Conservation (phyloP, 2,113 vertebrate genomes). For the Morone chrysops region DNA sequence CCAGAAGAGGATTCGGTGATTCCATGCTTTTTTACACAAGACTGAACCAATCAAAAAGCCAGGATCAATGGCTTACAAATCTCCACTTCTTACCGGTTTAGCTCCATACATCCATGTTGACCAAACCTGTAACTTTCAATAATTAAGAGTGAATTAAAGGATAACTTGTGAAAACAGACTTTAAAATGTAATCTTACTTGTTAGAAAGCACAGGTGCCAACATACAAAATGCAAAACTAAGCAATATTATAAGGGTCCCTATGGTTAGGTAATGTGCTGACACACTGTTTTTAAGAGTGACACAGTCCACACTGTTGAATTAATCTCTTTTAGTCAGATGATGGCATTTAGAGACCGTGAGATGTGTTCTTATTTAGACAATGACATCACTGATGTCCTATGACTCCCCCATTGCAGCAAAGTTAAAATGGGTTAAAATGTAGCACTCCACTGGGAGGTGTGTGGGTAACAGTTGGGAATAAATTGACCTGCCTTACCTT, state of each 20-base stretch:
- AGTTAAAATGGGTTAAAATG: background rate
- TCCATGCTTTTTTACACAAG: slow-evolving; percentile 16
- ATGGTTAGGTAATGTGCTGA: background rate
- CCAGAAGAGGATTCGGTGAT: slow-evolving; percentile 33
- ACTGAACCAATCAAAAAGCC: slow-evolving; percentile 51
- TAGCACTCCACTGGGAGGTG: background rate
- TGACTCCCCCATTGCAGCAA: slow-evolving; percentile 31
- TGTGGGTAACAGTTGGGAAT: slow-evolving; percentile 11
- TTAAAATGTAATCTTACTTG: background rate
- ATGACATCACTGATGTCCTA: slow-evolving; percentile 34
- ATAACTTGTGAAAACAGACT: background rate
- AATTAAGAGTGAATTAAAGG: background rate
- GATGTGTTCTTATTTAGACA: slow-evolving; percentile 12
- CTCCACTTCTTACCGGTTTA: slow-evolving; percentile 25
- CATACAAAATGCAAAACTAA: background rate
- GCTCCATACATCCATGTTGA: background rate
- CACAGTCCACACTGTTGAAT: background rate
- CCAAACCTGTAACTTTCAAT: slow-evolving; percentile 23
- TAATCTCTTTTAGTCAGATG: slow-evolving; percentile 13
- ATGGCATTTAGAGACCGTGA: slow-evolving; percentile 19
- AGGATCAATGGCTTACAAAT: slow-evolving; percentile 27
- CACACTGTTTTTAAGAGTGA: slow-evolving; percentile 9
- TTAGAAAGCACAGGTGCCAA: background rate
- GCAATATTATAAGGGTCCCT: background rate
- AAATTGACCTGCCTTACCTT: background rate